Evolutionary conservation across 1,140 invertebrate species (phyloP).

Genomic region (Oryzaephilus surinamensis): DNA sequence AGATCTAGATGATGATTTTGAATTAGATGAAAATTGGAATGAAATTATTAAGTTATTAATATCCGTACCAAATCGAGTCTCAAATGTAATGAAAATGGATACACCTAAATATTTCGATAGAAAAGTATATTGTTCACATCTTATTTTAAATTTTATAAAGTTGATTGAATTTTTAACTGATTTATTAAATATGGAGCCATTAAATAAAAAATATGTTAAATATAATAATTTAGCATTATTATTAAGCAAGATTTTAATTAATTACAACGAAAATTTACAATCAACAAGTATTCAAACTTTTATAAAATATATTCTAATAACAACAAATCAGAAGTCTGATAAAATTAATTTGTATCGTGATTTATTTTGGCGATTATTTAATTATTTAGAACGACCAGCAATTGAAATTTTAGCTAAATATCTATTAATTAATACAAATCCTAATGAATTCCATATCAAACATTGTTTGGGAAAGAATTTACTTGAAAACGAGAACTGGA

Average conservation of each 20-base stretch:
- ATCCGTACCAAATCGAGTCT: conserved; percentile 53
- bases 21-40: conserved; percentile 38
- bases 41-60: conserved; percentile 48
- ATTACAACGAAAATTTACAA: conserved; percentile 39
- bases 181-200: conserved; percentile 20
- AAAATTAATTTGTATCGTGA: conserved; percentile 16
- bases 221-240: conserved; percentile 41
- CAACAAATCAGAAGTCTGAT: conserved; percentile 16
- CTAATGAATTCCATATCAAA: conserved; percentile 26
- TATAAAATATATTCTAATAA: conserved; percentile 33
- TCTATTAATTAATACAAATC: conserved; percentile 34
- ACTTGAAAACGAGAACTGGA: conserved; percentile 41
- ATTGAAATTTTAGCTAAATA: conserved; percentile 38
- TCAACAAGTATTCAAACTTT: conserved; percentile 37
- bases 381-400: conserved; percentile 35
- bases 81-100: conserved; percentile 48
- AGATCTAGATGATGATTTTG: conserved; percentile 13
- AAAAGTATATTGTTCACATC: conserved; percentile 45
- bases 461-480: conserved; percentile 35
- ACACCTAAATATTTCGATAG: conserved; percentile 46
- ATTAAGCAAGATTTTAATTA: conserved; percentile 48
- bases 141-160: conserved; percentile 49
- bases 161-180: conserved; percentile 47
- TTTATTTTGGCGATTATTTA: conserved; percentile 29
- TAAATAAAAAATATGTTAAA: conserved; percentile 31